phyloP scores from a whole-genome alignment of 2,888 invertebrate species.

The Ormyrus labotus region DNA sequence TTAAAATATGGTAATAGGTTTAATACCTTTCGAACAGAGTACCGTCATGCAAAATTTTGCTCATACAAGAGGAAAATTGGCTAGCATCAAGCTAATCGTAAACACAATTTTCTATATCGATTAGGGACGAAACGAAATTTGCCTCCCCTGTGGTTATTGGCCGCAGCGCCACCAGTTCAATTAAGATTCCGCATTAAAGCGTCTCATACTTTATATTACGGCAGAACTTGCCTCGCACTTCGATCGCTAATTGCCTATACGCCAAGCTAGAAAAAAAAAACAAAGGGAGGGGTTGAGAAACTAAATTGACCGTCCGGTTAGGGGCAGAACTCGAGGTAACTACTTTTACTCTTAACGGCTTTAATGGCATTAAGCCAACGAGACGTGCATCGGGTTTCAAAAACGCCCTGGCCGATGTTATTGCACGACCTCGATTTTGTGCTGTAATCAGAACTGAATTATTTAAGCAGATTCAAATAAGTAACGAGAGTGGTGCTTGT shows the following conservation, averaged over 20 bases:
- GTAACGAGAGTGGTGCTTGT: too few relatives aligned
- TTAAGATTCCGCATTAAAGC: slow-evolving; percentile 33
- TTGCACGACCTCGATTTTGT: neutral
- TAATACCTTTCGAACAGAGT: too few relatives aligned
- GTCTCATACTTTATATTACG: slow-evolving; percentile 21
- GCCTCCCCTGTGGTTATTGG: neutral
- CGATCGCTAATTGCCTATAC: slow-evolving; percentile 27
- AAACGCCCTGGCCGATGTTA: slow-evolving; percentile 1
- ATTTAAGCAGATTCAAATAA: neutral
- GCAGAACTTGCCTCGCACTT: neutral
- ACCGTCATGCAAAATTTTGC: too few relatives aligned
- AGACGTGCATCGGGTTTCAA: slow-evolving; percentile 12
- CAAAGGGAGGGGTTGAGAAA: neutral
- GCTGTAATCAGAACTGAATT: neutral
- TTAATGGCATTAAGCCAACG: slow-evolving; percentile 9
- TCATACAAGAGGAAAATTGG: too few relatives aligned
- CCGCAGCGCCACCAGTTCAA: neutral
- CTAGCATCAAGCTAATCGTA: slow-evolving; percentile 16
- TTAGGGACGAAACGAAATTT: slow-evolving; percentile 30
- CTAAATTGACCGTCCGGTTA: neutral
- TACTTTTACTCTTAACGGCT: slow-evolving; percentile 11
- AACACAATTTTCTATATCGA: slow-evolving; percentile 31
- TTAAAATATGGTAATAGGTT: too few relatives aligned
- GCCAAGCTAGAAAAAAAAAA: neutral
- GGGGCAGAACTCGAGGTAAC: slow-evolving; percentile 6